These are phyloP conservation scores for Manis pentadactyla DNA, from an alignment of 2,797 vertebrate species.

Conservation along the genomic window DNA sequence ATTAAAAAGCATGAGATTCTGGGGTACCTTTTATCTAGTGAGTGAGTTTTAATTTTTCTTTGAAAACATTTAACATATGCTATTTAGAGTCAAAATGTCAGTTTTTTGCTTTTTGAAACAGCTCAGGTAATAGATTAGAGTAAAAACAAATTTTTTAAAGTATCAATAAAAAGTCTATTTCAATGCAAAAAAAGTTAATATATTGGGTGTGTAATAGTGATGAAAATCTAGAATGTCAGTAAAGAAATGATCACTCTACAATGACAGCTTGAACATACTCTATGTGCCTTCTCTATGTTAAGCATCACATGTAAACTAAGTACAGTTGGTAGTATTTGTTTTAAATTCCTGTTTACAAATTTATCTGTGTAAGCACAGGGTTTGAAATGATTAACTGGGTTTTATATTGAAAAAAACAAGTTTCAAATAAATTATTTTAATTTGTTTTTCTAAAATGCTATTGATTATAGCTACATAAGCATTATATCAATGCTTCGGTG, in stretches of 20 bases:
- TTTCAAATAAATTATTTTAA: neutral
- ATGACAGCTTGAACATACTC: neutral
- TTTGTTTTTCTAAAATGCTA: neutral
- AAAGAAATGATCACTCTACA: neutral
- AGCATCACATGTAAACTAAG: neutral
- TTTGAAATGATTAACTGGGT: neutral
- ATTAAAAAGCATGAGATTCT: neutral
- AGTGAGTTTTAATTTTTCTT: neutral
- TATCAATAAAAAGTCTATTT: neutral
- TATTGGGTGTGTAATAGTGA: neutral
- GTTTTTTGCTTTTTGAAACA: conserved; percentile 15
- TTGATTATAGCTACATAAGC: neutral
- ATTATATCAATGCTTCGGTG: neutral
- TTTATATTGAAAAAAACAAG: neutral
- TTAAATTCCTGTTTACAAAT: conserved; percentile 7
- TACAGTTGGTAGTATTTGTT: neutral
- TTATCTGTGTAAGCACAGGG: neutral
- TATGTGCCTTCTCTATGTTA: neutral
- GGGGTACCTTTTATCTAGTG: neutral
- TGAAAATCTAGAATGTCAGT: neutral
- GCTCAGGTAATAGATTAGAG: neutral
- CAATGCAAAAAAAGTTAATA: neutral
- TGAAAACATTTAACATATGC: neutral
- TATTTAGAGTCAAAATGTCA: neutral
- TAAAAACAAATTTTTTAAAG: neutral